Evolutionary conservation across 2,888 invertebrate species (phyloP), one percentile per base, ranked within the genome.

Genomic region (Colostygia pectinataria): DNA sequence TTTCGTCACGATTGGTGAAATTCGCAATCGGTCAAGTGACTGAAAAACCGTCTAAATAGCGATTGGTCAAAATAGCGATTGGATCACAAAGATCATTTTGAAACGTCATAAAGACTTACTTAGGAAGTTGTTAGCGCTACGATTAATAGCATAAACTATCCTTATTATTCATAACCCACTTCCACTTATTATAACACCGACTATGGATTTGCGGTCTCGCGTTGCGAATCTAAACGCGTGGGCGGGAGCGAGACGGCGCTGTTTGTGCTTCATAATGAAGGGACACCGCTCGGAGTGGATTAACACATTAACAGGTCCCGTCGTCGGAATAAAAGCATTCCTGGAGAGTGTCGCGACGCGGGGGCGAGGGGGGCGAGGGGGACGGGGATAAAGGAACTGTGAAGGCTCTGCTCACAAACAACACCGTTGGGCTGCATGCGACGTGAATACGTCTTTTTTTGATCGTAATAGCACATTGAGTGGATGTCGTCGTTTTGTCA

Each of bases 301-400:
- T 88, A 88, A 88, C 83, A 88, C 87, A 86, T 87, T 86, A 87
- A 79, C 76, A 72, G 81, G 75, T 69, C 75, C 74, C 62, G 78
- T 75, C 83, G 82, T 77, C 79, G 63, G 76, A 65, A 77, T 87
- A 82, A 88, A 86, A 87, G 85, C 86, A 81, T 86, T 86, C 84
- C 80, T 71, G 74, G 67, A 63, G 68, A 65, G 66, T 80, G 83
- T 80, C 74, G 66, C 52, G 37, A 31, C 48, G 43, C 31, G 37
- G 38, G 31, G 38, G 8, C 9, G 6, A 12, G 24, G 8, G 23
- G 7, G 23, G 18, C 2, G 12, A 13, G 28, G 27, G 24, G 25
- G 4, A 37, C 18, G 25, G 15, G 33, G 7, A 20, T 24, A 4
- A 29, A 18, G 14, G 40, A 15, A 24, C 14, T 9, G 32, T 12